Evolutionary conservation across 2,888 invertebrate species (phyloP).

Genomic region (Hyposoter didymator): DNA sequence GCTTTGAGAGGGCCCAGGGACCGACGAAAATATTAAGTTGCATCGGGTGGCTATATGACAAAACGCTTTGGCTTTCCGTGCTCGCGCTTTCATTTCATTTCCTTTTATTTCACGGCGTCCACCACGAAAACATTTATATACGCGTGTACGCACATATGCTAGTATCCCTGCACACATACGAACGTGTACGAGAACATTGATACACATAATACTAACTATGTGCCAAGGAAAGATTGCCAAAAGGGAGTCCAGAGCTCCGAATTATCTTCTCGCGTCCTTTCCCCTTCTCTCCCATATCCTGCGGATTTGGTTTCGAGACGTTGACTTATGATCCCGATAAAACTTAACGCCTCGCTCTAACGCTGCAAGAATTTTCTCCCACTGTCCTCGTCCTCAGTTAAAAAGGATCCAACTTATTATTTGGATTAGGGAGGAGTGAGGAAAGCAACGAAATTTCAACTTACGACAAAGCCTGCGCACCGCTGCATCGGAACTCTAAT

Average conservation of each 20-base stretch:
- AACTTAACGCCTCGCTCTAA: slow-evolving; percentile 73
- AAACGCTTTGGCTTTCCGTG: slow-evolving; percentile 61
- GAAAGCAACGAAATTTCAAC: slow-evolving; percentile 57
- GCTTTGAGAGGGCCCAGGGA: slow-evolving; percentile 68
- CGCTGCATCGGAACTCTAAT: not conserved
- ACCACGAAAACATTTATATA: slow-evolving; percentile 23
- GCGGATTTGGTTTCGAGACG: slow-evolving; percentile 76
- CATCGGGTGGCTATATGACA: slow-evolving; percentile 70
- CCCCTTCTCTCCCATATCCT: slow-evolving; percentile 33
- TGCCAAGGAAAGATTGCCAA: slow-evolving; percentile 34
- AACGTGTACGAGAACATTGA: slow-evolving; percentile 27
- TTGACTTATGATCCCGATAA: slow-evolving; percentile 76
- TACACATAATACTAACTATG: slow-evolving; percentile 55
- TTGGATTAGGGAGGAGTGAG: slow-evolving; percentile 68
- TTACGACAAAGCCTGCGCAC: slow-evolving; percentile 14
- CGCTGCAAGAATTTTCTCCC: slow-evolving; percentile 47
- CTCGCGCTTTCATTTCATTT: slow-evolving; percentile 56
- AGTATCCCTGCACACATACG: no score
- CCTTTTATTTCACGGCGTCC: slow-evolving; percentile 51
- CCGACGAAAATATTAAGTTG: slow-evolving; percentile 74
- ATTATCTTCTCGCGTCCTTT: slow-evolving; percentile 39
- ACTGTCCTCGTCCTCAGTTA: slow-evolving; percentile 64
- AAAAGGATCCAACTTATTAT: slow-evolving; percentile 72
- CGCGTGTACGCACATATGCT: not conserved
- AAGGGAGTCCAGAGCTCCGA: slow-evolving; percentile 55